Percentiles rank a stretch among this genome's conserved stretches.
These are phyloP conservation scores for Lysandra coridon DNA, from an alignment of 2,888 invertebrate genomes.

Conservation along the genomic window DNA sequence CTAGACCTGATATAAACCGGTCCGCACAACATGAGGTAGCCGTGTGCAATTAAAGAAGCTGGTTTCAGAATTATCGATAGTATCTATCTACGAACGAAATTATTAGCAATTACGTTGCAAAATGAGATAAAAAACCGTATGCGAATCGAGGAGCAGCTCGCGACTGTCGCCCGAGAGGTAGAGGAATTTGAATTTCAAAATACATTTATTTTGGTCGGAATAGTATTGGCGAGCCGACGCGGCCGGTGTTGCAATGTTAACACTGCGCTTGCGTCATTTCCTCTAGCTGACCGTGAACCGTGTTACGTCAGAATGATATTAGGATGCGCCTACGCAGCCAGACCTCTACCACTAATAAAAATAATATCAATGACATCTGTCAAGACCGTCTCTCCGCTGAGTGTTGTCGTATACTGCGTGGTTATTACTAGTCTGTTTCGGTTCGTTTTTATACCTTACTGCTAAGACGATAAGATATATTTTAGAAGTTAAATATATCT, in stretches of 20 bases:
- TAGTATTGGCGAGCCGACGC: slow-evolving; percentile 54
- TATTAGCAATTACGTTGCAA: slow-evolving; percentile 32
- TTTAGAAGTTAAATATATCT: slow-evolving; percentile 12
- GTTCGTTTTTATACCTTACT: slow-evolving; percentile 14
- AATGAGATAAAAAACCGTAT: slow-evolving; percentile 26
- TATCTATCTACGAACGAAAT: slow-evolving; percentile 10
- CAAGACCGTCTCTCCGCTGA: not conserved
- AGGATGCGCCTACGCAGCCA: slow-evolving; percentile 62
- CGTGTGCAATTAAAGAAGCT: slow-evolving; percentile 41
- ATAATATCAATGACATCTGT: slow-evolving; percentile 30
- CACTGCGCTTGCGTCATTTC: slow-evolving; percentile 75
- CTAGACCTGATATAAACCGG: slow-evolving; percentile 47
- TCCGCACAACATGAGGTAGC: slow-evolving; percentile 44
- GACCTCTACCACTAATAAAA: slow-evolving; percentile 29
- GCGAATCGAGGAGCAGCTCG: not conserved
- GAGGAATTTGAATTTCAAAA: slow-evolving; percentile 15
- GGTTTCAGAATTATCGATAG: slow-evolving; percentile 37
- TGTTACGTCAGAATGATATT: slow-evolving; percentile 71
- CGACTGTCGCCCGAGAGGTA: not conserved
- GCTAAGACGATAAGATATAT: not conserved
- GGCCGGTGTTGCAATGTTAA: slow-evolving; percentile 59
- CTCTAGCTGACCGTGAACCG: slow-evolving; percentile 76
- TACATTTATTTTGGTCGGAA: slow-evolving; percentile 23
- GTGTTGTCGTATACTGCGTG: not conserved
- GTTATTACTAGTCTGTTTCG: not conserved